These are phyloP conservation scores for Lipophrys pholis DNA, from an alignment of 2,113 vertebrate genomes.

Conservation along the genomic window DNA sequence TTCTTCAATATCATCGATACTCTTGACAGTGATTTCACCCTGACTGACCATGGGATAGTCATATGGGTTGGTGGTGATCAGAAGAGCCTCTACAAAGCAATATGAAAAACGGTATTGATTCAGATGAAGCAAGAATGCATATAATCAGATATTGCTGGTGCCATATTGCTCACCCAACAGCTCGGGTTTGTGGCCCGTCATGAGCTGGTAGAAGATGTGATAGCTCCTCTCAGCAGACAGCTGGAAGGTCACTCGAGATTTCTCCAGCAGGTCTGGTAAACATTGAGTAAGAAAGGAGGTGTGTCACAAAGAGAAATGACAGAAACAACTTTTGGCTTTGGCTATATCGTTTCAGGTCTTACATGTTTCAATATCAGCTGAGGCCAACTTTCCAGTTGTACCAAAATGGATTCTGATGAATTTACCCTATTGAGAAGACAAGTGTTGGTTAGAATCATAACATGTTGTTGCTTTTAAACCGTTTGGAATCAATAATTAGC, in stretches of 20 bases:
- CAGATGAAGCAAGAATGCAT: slow-evolving; percentile 2
- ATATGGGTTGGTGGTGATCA: slow-evolving; percentile 77
- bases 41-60: slow-evolving; percentile 77
- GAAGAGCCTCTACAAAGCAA: slow-evolving; percentile 73
- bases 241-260: slow-evolving; percentile 72
- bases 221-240: slow-evolving; percentile 81
- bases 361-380: slow-evolving; percentile 98
- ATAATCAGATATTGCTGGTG: neutral
- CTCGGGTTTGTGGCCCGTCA: slow-evolving; percentile 80
- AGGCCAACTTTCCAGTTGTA: slow-evolving; percentile 92
- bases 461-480: too few species aligned
- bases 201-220: slow-evolving; percentile 82
- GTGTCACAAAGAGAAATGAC: slow-evolving; percentile 10
- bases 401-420: slow-evolving; percentile 95
- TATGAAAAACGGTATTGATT: neutral
- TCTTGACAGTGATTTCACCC: slow-evolving; percentile 77
- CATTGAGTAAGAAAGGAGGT: slow-evolving; percentile 33
- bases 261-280: slow-evolving; percentile 48
- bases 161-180: slow-evolving; percentile 61
- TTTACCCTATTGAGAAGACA: slow-evolving; percentile 82
- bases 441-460: neutral
- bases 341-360: slow-evolving; percentile 56
- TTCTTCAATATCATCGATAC: slow-evolving; percentile 85
- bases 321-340: neutral
- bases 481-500: too few species aligned